Percentiles rank a stretch among this genome's conserved stretches.
Evolutionary conservation across 2,888 invertebrate genomes (phyloP).

Genomic region (Rhimphoctona megacephalus): DNA sequence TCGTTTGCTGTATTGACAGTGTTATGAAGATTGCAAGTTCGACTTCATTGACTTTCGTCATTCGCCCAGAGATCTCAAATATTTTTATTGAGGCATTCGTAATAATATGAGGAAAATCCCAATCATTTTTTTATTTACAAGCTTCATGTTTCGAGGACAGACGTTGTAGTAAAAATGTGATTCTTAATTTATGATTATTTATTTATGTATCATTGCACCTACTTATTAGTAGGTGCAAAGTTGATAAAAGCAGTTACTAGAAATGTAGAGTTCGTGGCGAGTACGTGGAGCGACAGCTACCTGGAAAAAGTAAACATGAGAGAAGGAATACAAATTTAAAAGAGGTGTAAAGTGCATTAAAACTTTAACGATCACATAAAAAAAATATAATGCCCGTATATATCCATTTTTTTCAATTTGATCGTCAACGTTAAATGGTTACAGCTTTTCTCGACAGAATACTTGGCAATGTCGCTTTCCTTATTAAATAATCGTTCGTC

Average conservation of each 20-base stretch:
- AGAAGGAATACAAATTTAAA: background rate
- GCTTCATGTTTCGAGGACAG: background rate
- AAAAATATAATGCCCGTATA: slow-evolving; percentile 3
- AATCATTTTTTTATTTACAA: background rate
- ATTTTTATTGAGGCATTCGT: background rate
- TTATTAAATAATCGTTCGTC: slow-evolving; percentile 43
- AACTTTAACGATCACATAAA: slow-evolving; percentile 23
- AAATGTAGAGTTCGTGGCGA: slow-evolving; percentile 17
- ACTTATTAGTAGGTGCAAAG: background rate
- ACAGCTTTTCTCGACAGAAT: background rate
- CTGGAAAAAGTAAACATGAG: background rate
- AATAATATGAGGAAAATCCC: background rate
- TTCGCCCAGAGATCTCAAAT: background rate
- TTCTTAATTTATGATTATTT: background rate
- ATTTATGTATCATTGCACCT: no score
- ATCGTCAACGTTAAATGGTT: slow-evolving; percentile 19
- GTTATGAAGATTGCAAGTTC: background rate
- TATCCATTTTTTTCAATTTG: slow-evolving; percentile 10
- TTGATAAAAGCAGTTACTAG: background rate
- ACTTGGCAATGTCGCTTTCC: slow-evolving; percentile 2
- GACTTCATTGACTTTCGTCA: background rate
- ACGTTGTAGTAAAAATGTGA: background rate
- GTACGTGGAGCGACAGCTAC: background rate
- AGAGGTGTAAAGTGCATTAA: slow-evolving; percentile 7
- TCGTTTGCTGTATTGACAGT: background rate